A percentile compares a stretch with the other conserved stretches of the same genome.
phyloP scores from a whole-genome alignment of 2,888 invertebrate genomes.

The Blomia tropicalis region DNA sequence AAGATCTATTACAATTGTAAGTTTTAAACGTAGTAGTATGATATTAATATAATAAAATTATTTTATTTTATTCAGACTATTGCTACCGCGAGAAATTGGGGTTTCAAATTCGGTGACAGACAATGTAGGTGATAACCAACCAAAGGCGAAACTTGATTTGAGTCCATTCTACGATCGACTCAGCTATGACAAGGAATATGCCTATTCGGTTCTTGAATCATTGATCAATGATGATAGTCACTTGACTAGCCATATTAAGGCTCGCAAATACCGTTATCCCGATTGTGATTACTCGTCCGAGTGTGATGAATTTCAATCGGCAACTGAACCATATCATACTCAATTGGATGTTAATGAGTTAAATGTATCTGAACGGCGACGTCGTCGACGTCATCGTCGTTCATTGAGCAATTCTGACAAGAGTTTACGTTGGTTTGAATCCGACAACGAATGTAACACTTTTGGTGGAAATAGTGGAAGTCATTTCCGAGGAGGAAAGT shows the following conservation, averaged over 20 bases:
- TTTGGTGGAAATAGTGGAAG: background rate
- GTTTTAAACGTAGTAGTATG: no score
- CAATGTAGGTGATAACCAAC: background rate
- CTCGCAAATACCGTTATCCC: background rate
- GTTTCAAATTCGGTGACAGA: no score
- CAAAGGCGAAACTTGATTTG: background rate
- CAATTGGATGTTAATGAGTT: background rate
- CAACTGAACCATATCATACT: background rate
- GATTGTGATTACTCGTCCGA: background rate
- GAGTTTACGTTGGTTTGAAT: background rate
- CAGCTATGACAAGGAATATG: slow-evolving; percentile 2
- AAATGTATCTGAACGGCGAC: background rate
- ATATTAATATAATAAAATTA: no score
- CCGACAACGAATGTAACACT: background rate
- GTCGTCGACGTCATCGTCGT: no score
- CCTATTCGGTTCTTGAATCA: slow-evolving; percentile 4
- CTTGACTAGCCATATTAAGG: background rate
- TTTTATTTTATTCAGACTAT: no score
- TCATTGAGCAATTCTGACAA: background rate
- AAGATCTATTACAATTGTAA: slow-evolving; percentile 3
- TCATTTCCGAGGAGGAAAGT: background rate
- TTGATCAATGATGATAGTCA: background rate
- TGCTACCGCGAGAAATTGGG: no score
- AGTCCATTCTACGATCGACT: background rate
- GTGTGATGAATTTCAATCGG: background rate